Base-by-base conservation (phyloP, 2,888 invertebrate genomes). In the Caenorhabditis sp. region DNA sequence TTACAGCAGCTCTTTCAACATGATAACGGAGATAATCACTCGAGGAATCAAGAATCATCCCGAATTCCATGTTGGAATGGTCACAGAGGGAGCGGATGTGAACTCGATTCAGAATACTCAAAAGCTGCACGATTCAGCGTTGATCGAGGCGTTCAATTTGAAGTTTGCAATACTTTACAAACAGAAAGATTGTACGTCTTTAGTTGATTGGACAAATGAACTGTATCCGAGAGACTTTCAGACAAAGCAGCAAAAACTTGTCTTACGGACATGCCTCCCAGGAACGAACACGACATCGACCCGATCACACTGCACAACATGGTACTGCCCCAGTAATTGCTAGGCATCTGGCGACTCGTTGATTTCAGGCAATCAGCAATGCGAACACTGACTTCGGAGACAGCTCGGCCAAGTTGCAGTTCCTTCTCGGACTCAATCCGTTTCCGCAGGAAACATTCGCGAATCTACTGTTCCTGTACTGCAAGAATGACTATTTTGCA, bases 131-230 rank as follows among this genome's bases (percentile, higher is more conserved):
- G 95, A 98, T 92, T 98, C 98, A 3, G 97, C 97, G 22, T 94
- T 99, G 2, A 96, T 99, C 13, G 99, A 99, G 93, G 98, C 98
- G 0, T 97, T 98, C 91, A 99, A 99, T 93, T 94, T 99, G 24
- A 98, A 98, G 94, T 97, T 98, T 11, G 98, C 98, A 4, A 97
- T 99, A 88, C 98, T 98, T 93, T 99, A 96, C 93, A 96, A 97
- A 92, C 94, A 96, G 64, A 95, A 95, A 92, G 96, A 96, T 92
- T 94, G 95, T n/a, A n/a, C n/a, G n/a, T n/a, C n/a, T n/a, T 94
- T 88, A 92, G 92, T 72, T 50, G 11, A 22, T 22, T 18, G 24
- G 24, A 50, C 22, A 40, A 11, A 26, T 9, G 2, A 44, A 22
- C 5, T n/a, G n/a, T 24, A 0, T n/a, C n/a, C n/a, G n/a, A n/a